Evolutionary conservation across 2,113 vertebrate genomes (phyloP), one percentile per base, ranked within the genome.

Genomic region (Heloderma charlesbogerti): DNA sequence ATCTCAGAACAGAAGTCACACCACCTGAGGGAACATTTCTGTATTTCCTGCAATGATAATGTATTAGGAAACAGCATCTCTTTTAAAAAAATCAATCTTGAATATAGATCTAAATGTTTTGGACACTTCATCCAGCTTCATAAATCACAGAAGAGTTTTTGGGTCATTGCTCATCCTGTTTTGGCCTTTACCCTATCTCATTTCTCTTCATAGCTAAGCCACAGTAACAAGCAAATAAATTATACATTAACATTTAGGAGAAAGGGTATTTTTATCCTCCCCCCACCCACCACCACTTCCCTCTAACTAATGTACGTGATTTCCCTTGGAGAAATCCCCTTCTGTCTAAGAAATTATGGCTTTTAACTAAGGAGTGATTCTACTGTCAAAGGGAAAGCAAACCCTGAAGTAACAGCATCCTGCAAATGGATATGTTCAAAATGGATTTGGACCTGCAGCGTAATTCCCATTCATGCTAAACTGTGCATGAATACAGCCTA

Each of bases 171-270:
- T 94, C 54, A 90, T 92, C 27, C 48, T 74, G 66, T 45, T 31
- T 51, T 93, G 87, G 37, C 88, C 93, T 91, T 92, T 95, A 89
- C 57, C 40, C 43, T 85, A 69, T 66, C 63, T 80, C 91, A 91
- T 92, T 84, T 0, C 96, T 93, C 91, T 93, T 95, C 81, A 93
- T 69, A 94, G 34, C 83, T 94, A 92, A 93, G 92, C 90, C 92
- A 63, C 13, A 94, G 84, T 92, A 89, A 94, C 66, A 94, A 91
- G 93, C 84, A 94, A 95, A 95, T 92, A 96, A 90, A 95, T 94
- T 93, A 94, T 79, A 89, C 80, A 96, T 94, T 88, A 95, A 93
- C 95, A 94, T 95, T 95, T 94, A 93, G 88, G 88, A 95, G 89
- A 85, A 92, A 54, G 94, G 77, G 16, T 48, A 91, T 96, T 92